A percentile compares a stretch with the other conserved stretches of the same genome.
These are phyloP conservation scores for Drosophila nebulosa DNA, from an alignment of 1,140 invertebrate genomes.

Conservation along the genomic window DNA sequence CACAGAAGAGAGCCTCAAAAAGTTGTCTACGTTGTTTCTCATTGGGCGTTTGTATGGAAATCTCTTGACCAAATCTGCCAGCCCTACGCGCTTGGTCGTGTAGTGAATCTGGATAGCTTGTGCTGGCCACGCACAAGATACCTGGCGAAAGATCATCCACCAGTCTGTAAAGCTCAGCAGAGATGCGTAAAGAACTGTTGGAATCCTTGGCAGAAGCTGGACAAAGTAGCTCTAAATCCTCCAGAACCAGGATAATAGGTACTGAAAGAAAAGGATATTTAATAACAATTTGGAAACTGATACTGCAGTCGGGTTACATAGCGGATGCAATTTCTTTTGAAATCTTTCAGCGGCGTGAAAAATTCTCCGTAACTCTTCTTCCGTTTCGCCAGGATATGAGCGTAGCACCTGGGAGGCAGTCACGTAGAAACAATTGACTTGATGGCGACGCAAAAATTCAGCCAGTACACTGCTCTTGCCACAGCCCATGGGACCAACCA, in stretches of 20 bases:
- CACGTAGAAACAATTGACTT: constrained; percentile 61
- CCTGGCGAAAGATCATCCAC: constrained; percentile 74
- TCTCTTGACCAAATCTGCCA: constrained; percentile 78
- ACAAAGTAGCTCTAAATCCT: constrained; percentile 79
- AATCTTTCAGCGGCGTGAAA: constrained; percentile 78
- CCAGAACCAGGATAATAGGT: constrained; percentile 71
- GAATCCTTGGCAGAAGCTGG: constrained; percentile 38
- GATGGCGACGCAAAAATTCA: constrained; percentile 41
- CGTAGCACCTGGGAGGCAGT: constrained; percentile 53
- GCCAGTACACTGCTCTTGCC: constrained; percentile 59
- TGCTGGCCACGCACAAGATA: constrained; percentile 80
- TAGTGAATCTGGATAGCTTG: constrained; percentile 69
- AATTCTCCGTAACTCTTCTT: constrained; percentile 71
- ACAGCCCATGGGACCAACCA: constrained; percentile 58
- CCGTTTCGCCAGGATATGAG: constrained; percentile 81
- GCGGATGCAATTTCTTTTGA: constrained; percentile 33
- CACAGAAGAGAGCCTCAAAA: constrained; percentile 24
- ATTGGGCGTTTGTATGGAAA: constrained; percentile 85
- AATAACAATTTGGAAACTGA: not conserved
- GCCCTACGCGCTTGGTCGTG: constrained; percentile 74
- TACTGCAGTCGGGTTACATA: constrained; percentile 22
- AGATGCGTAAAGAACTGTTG: constrained; percentile 61
- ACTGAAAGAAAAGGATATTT: constrained; percentile 8
- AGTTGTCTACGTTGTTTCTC: constrained; percentile 43
- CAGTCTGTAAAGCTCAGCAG: constrained; percentile 70